Conservation (phyloP, 2,797 vertebrate genomes). For the Acanthurus lineatus region DNA sequence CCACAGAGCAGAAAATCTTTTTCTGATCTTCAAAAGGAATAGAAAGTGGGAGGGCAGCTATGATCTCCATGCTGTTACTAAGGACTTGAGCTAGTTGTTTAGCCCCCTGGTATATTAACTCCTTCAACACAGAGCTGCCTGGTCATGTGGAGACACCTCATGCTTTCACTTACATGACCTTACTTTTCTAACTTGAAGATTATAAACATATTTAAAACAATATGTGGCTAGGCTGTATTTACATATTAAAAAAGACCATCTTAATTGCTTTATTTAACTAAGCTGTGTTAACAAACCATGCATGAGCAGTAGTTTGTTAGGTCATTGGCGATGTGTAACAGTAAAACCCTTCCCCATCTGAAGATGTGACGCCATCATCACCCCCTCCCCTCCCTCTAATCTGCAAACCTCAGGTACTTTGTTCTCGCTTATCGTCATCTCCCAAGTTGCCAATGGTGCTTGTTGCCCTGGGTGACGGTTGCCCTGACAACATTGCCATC, state of each 20-base stretch:
- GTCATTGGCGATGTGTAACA: not conserved
- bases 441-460: slow-evolving; percentile 51
- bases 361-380: slow-evolving; percentile 1
- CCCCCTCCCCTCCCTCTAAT: slow-evolving; percentile 10
- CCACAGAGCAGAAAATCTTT: slow-evolving; percentile 25
- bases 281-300: not conserved
- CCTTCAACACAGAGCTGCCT: slow-evolving; percentile 14
- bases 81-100: slow-evolving; percentile 54
- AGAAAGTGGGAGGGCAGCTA: slow-evolving; percentile 41
- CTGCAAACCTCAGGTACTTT: slow-evolving; percentile 59
- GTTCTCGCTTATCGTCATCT: slow-evolving; percentile 55
- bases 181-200: slow-evolving; percentile 5
- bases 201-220: not conserved
- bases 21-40: slow-evolving; percentile 51
- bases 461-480: slow-evolving; percentile 78
- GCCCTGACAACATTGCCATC: slow-evolving; percentile 73
- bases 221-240: not conserved
- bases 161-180: slow-evolving; percentile 3
- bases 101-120: slow-evolving; percentile 42
- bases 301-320: not conserved
- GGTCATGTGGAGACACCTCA: not conserved
- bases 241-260: not conserved
- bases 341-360: slow-evolving; percentile 10
- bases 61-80: slow-evolving; percentile 57
- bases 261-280: not conserved